Evolutionary conservation across 2,113 vertebrate genomes (phyloP).

Genomic region (Sminthopsis crassicaudata): DNA sequence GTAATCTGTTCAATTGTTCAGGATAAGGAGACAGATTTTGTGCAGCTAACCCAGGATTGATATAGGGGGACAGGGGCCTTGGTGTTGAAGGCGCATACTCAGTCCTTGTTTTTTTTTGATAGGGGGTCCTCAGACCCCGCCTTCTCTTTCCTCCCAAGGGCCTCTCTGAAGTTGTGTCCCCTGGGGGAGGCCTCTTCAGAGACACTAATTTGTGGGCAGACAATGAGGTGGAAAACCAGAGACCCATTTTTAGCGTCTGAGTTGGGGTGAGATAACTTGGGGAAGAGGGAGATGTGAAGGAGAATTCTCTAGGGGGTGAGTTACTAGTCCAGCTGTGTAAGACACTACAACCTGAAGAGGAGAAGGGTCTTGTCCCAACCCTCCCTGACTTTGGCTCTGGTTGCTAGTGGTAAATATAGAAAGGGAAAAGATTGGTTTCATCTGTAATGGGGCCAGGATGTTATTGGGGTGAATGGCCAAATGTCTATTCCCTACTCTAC

Average conservation of each 20-base stretch:
- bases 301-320: constrained; percentile 43
- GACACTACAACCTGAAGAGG: neutral
- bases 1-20: no score
- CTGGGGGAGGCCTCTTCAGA: constrained; percentile 42
- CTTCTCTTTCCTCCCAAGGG: neutral
- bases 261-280: constrained; percentile 54
- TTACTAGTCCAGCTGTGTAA: neutral
- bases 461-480: neutral
- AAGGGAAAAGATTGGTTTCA: neutral
- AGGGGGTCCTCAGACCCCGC: neutral
- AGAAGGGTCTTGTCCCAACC: no score
- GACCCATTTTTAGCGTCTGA: constrained; percentile 65
- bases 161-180: constrained; percentile 56
- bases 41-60: neutral
- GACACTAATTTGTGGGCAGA: constrained; percentile 70
- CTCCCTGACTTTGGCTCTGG: neutral
- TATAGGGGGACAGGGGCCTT: neutral
- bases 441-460: neutral
- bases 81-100: neutral
- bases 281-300: constrained; percentile 15
- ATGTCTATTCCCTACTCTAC: neutral
- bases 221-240: constrained; percentile 56
- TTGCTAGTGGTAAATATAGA: neutral
- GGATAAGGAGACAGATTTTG: neutral
- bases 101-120: neutral